Evolutionary conservation across 2,888 invertebrate species (phyloP).

Genomic region (Agrotis segetum): DNA sequence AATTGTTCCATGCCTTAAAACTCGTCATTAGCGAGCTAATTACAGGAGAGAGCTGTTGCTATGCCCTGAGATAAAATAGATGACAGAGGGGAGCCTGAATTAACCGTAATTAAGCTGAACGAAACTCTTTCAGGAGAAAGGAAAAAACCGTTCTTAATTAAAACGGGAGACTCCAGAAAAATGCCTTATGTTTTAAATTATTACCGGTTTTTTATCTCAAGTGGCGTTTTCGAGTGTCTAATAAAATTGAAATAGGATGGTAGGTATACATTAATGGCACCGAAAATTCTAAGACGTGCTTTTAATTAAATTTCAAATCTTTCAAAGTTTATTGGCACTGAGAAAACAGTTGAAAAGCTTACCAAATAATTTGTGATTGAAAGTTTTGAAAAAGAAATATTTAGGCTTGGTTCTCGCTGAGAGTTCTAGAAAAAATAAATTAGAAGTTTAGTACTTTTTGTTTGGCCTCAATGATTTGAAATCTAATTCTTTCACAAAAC

Average conservation of each 20-base stretch:
- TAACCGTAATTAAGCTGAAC: slow-evolving; percentile 83
- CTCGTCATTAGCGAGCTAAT: slow-evolving; percentile 75
- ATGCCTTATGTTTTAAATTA: slow-evolving; percentile 83
- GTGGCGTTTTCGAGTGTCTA: slow-evolving; percentile 47
- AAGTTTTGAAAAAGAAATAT: slow-evolving; percentile 39
- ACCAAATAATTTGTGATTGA: slow-evolving; percentile 37
- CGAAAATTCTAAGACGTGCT: slow-evolving; percentile 36
- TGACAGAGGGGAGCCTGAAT: slow-evolving; percentile 77
- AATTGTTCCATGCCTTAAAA: slow-evolving; percentile 66
- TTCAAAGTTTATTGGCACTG: slow-evolving; percentile 43
- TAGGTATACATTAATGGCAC: slow-evolving; percentile 36
- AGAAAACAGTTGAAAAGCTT: slow-evolving; percentile 27
- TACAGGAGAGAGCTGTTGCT: slow-evolving; percentile 74
- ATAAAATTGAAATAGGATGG: slow-evolving; percentile 50
- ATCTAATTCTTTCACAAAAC: neutral
- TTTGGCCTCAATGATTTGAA: slow-evolving; percentile 28
- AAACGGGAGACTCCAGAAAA: slow-evolving; percentile 79
- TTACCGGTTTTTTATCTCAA: slow-evolving; percentile 66
- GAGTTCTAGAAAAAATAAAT: slow-evolving; percentile 4
- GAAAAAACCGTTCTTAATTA: slow-evolving; percentile 85
- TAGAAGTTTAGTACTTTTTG: slow-evolving; percentile 38
- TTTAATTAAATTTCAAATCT: slow-evolving; percentile 55
- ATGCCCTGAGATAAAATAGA: slow-evolving; percentile 76
- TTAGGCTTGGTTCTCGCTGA: slow-evolving; percentile 1
- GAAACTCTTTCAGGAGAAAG: slow-evolving; percentile 80